Base-by-base conservation (phyloP, 2,797 vertebrate species). In the Scomberomorus guttatus region DNA sequence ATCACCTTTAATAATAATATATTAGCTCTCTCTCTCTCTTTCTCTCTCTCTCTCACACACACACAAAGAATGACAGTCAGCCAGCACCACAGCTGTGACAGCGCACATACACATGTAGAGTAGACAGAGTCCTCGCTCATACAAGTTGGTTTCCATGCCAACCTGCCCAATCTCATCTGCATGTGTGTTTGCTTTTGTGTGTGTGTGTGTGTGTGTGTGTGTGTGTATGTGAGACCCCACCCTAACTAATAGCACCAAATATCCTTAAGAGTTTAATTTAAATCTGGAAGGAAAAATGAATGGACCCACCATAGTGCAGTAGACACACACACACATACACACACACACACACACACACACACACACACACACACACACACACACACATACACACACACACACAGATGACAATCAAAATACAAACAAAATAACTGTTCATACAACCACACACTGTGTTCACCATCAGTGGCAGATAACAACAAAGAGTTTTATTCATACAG, bases 131-230 rank as follows among this genome's bases (percentile, higher is more conserved):
- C 52, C 48, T 76, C 62, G 29, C 44, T 66, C 17, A 15, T 25
- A 72, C 32, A 44, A 71, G 63, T 29, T 29, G 64, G 85, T 88
- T 88, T 84, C 87, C 78, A 85, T 73, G 88, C 69, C 83, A 89
- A 90, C 83, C 61, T 63, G 67, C 63, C 59, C 34, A 37, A 42
- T 74, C 74, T 80, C 52, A 77, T 87, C 59, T 69, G 27, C 34
- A 50, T 52, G 27, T 61, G 57, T 20, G 39, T 75, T 39, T 67
- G 70, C 17, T 12, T 39, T 39, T 52, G 63, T 52, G 27, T 56
- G 39, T 39, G 64, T 57, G 18, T 22, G 52, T 42, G 39, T 42
- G 13, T 42, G 13, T 42, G 12, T 70, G 15, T 60, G 32, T 77
- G 48, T 52, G 67, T 52, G 39, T 56, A 29, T 39, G 60, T 57